Evolutionary conservation across 2,797 vertebrate species (phyloP).

Genomic region (Dendrocincla tyrannina): DNA sequence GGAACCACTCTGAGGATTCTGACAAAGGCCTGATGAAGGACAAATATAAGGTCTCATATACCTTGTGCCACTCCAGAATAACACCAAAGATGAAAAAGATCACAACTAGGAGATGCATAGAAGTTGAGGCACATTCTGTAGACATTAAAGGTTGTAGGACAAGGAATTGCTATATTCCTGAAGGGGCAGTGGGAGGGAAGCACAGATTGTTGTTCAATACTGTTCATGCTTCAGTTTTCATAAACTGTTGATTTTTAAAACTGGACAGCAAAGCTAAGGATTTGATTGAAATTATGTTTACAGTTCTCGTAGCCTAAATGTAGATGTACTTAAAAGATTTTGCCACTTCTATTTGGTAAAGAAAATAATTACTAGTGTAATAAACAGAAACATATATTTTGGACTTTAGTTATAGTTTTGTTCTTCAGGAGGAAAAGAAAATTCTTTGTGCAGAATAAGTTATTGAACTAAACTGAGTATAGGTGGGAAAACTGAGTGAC

Average conservation of each 20-base stretch:
- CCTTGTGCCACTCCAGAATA: background rate
- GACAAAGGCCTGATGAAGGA: background rate
- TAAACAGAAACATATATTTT: background rate
- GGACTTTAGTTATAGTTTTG: background rate
- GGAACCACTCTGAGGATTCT: background rate
- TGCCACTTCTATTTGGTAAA: background rate
- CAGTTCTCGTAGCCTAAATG: background rate
- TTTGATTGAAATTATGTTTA: background rate
- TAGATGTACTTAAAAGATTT: background rate
- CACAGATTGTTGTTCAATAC: background rate
- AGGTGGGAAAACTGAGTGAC: background rate
- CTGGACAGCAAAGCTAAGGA: background rate
- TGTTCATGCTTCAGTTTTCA: background rate
- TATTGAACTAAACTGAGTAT: background rate
- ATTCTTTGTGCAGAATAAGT: background rate
- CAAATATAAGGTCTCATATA: accelerated
- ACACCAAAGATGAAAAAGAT: background rate
- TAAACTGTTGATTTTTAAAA: background rate
- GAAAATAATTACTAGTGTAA: background rate
- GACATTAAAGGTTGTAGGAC: background rate
- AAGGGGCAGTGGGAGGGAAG: background rate
- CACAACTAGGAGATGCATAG: background rate
- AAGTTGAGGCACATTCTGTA: background rate
- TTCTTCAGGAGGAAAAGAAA: background rate
- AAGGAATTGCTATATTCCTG: accelerated